phyloP scores from a whole-genome alignment of 1,140 invertebrate genomes.

The Drosophila sproati region DNA sequence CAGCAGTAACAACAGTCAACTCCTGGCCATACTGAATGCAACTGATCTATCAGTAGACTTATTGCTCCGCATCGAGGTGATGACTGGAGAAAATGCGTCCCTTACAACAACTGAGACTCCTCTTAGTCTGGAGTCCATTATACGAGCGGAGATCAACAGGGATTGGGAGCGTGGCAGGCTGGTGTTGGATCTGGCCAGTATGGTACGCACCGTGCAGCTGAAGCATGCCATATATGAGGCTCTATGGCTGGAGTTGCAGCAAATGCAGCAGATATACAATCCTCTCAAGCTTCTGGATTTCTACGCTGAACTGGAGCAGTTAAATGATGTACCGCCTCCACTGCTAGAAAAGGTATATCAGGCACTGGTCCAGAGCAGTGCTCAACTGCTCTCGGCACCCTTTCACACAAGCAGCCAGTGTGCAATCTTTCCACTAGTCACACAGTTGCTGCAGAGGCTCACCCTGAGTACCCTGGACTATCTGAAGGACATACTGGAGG shows the following conservation, averaged over 20 bases:
- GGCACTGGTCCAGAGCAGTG: slow-evolving; percentile 48
- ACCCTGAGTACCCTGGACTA: slow-evolving; percentile 61
- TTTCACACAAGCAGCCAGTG: slow-evolving; percentile 51
- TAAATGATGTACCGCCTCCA: slow-evolving; percentile 35
- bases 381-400: slow-evolving; percentile 60
- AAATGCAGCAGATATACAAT: slow-evolving; percentile 62
- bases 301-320: slow-evolving; percentile 29
- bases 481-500: slow-evolving; percentile 56
- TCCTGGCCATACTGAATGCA: slow-evolving; percentile 38
- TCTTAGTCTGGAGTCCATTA: slow-evolving; percentile 41
- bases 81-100: slow-evolving; percentile 10
- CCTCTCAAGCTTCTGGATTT: slow-evolving; percentile 56
- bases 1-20: slow-evolving; percentile 20
- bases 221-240: slow-evolving; percentile 64
- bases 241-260: slow-evolving; percentile 67
- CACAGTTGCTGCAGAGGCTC: slow-evolving; percentile 41
- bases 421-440: slow-evolving; percentile 57
- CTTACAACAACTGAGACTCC: neutral
- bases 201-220: slow-evolving; percentile 47
- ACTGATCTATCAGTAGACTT: slow-evolving; percentile 45
- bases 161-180: slow-evolving; percentile 56
- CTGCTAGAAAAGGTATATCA: slow-evolving; percentile 33
- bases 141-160: slow-evolving; percentile 61
- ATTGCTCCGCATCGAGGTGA: slow-evolving; percentile 54
- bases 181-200: slow-evolving; percentile 43